phyloP scores from a whole-genome alignment of 2,888 invertebrate species.

The Muscina levida region DNA sequence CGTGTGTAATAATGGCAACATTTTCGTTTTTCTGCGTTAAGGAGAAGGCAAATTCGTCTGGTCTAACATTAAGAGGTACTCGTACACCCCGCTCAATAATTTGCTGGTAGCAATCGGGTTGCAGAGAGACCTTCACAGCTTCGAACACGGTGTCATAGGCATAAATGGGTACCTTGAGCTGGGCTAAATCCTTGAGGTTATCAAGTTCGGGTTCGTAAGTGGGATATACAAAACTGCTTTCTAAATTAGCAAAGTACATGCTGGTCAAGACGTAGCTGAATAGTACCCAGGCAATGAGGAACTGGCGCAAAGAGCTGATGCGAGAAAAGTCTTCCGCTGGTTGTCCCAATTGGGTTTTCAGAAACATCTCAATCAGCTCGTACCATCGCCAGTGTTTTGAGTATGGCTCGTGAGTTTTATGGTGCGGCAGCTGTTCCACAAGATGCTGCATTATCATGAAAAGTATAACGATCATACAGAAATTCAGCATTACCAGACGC shows the following conservation, averaged over 20 bases:
- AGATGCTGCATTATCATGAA: conserved; percentile 59
- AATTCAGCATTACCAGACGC: conserved; percentile 69
- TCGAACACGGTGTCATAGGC: conserved; percentile 66
- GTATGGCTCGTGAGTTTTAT: background rate
- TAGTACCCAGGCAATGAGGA: conserved; percentile 76
- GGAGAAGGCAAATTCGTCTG: conserved; percentile 38
- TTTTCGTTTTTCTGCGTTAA: conserved; percentile 54
- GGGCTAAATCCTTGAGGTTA: conserved; percentile 67
- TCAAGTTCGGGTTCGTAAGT: conserved; percentile 74
- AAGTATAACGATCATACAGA: conserved; percentile 66
- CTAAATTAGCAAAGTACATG: conserved; percentile 76
- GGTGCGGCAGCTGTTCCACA: conserved; percentile 52
- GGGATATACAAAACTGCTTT: conserved; percentile 76
- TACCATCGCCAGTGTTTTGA: conserved; percentile 66
- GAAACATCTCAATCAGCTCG: conserved; percentile 71
- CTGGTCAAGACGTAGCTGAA: conserved; percentile 75
- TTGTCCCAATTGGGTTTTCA: conserved; percentile 73
- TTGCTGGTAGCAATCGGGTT: conserved; percentile 60
- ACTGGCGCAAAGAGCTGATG: conserved; percentile 72
- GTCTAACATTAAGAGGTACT: conserved; percentile 59
- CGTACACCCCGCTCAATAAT: conserved; percentile 56
- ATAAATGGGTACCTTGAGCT: conserved; percentile 69
- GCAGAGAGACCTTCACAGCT: conserved; percentile 64
- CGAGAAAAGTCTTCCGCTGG: conserved; percentile 70
- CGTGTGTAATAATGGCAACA: conserved; percentile 71